phyloP scores from a whole-genome alignment of 2,797 vertebrate species.

The Erethizon dorsatum region DNA sequence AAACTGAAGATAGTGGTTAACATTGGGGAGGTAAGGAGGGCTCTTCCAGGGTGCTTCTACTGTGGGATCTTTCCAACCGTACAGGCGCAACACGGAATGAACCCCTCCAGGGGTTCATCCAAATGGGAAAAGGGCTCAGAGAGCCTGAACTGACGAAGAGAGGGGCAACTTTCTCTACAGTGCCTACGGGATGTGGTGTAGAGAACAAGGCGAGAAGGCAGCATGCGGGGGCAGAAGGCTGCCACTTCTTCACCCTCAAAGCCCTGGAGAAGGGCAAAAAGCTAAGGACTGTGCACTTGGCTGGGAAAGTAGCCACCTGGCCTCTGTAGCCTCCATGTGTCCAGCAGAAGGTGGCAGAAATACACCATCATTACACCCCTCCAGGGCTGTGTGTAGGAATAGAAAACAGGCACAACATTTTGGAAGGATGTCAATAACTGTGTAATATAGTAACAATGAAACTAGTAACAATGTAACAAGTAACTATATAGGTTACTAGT shows the following conservation, averaged over 20 bases:
- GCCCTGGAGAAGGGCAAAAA: not conserved
- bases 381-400: not conserved
- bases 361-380: not conserved
- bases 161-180: not conserved
- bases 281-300: too few relatives aligned
- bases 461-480: not conserved
- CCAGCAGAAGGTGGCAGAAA: not conserved
- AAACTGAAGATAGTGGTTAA: too few relatives aligned
- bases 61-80: not conserved
- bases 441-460: not conserved
- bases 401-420: not conserved
- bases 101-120: slow-evolving; percentile 56
- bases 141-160: not conserved
- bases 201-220: not conserved
- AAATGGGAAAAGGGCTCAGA: not conserved
- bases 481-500: too few relatives aligned
- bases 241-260: not conserved
- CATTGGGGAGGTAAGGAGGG: too few relatives aligned
- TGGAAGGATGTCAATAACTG: not conserved
- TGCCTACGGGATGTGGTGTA: too few relatives aligned
- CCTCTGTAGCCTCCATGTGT: not conserved
- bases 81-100: not conserved
- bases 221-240: not conserved
- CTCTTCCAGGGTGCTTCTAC: not conserved
- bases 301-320: not conserved